Base-by-base conservation (phyloP, 2,888 invertebrate genomes). In the Folsomia candida region DNA sequence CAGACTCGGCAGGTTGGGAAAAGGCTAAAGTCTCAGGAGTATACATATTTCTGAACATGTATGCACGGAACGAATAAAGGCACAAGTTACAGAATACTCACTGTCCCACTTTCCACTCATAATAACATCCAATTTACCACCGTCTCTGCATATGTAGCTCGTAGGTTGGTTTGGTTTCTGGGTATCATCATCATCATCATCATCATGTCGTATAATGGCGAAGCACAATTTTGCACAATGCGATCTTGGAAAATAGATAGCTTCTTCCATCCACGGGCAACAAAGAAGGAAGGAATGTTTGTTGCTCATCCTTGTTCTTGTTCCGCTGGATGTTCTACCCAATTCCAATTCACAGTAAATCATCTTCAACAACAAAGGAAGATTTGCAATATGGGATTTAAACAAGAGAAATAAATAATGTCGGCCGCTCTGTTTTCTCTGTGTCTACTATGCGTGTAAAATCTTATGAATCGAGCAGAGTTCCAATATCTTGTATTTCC, bases 291-390 rank as follows among this genome's bases (percentile, higher is more conserved):
- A 54, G 54, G 54, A 54, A 54, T 54, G 37, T 37, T 37, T 37
- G 37, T 54, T 54, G 11, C 54, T 37, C 37, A 37, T 37, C 37
- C 37, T 37, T 37, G 37, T 37, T 37, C 14, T 37, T 37, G 37
- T 37, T 37, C 37, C 37, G 37, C 4, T 9, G 28, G 6, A 11
- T 60, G 60, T 60, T 60, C 27, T 26, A 60, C 25, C 61, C 61
- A 26, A 28, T 61, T 27, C 28, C 61, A 61, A 61, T 61, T 28
- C 61, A 3, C 61, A 61, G 28, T 61, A 61, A 61, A 61, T 61
- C 61, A 61, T 61, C 28, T 61, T 61, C 28, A 28, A 54, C 54
- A 27, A 61, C 61, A 61, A 61, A 27, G 20, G 28, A 61, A 29
- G 61, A 61, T 61, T 61, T 61, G 27, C 28, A 54, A 60, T 60